Evolutionary conservation across 2,797 vertebrate species (phyloP).

Genomic region (Gorsachius magnificus): DNA sequence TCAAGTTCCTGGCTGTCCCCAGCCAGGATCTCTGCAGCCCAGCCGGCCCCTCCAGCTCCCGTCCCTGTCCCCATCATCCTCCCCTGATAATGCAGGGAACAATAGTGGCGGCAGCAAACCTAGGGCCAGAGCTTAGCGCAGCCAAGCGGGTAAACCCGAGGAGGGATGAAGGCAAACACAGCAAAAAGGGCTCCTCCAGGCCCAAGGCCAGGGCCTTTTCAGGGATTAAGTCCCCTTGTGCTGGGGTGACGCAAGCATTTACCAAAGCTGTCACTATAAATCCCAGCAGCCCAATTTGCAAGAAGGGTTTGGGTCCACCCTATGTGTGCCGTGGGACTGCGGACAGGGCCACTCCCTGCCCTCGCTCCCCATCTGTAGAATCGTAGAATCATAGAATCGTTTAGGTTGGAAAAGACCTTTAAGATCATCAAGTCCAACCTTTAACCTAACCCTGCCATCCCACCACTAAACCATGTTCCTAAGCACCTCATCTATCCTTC

Average conservation of each 20-base stretch:
- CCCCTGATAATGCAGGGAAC: not conserved
- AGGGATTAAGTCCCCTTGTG: not conserved
- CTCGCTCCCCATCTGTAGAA: not conserved
- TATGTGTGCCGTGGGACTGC: fast-evolving
- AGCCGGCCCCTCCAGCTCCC: not conserved
- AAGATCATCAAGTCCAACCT: no score
- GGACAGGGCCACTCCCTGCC: fast-evolving
- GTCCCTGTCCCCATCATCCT: not conserved
- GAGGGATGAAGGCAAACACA: not conserved
- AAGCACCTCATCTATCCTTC: no score
- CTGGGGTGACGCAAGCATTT: not conserved
- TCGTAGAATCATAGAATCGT: no score
- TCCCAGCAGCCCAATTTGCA: not conserved
- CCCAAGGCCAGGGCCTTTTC: conserved; percentile 37
- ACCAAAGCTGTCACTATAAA: not conserved
- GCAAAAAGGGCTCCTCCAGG: not conserved
- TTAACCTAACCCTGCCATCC: no score
- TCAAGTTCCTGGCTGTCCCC: not conserved
- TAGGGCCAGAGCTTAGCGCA: not conserved
- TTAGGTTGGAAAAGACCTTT: no score
- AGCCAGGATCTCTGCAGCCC: not conserved
- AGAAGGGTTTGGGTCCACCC: not conserved
- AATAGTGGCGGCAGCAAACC: fast-evolving
- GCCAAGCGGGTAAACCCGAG: not conserved
- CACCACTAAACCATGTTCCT: no score